Conservation (phyloP, 1,140 invertebrate genomes). For the Lethocerus indicus region DNA sequence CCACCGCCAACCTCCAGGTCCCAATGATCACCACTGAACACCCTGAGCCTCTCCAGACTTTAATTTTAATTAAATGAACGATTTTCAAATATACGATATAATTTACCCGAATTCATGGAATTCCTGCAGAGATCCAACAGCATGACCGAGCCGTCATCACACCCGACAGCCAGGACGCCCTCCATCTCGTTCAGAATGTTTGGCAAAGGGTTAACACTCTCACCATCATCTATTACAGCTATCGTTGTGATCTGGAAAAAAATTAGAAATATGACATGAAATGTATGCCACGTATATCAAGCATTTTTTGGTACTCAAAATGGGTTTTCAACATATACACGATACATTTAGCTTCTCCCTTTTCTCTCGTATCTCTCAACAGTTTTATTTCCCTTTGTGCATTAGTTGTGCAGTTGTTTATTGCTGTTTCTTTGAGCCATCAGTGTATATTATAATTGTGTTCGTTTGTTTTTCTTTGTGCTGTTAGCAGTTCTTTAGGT, state of each 20-base stretch:
- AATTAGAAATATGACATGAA: not conserved
- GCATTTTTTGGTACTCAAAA: no score
- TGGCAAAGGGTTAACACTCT: not conserved
- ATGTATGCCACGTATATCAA: no score
- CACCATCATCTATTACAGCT: slow-evolving; percentile 1
- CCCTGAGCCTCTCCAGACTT: no score
- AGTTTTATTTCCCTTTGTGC: not conserved
- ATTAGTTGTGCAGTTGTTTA: not conserved
- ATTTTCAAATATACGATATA: no score
- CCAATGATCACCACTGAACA: no score
- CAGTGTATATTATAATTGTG: not conserved
- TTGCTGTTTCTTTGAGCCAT: not conserved
- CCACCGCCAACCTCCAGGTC: no score
- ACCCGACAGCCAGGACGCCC: slow-evolving; percentile 1
- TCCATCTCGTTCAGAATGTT: not conserved
- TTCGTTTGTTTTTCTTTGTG: not conserved
- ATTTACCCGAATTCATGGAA: no score
- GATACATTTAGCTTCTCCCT: not conserved
- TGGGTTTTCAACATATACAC: not conserved
- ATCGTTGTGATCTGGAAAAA: not conserved
- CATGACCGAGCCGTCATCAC: not conserved
- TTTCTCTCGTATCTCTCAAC: not conserved
- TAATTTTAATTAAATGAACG: no score
- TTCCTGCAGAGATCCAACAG: not conserved
- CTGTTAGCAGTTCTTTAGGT: not conserved